Evolutionary conservation across 1,140 invertebrate genomes (phyloP).

Genomic region (Cyclina sinensis): DNA sequence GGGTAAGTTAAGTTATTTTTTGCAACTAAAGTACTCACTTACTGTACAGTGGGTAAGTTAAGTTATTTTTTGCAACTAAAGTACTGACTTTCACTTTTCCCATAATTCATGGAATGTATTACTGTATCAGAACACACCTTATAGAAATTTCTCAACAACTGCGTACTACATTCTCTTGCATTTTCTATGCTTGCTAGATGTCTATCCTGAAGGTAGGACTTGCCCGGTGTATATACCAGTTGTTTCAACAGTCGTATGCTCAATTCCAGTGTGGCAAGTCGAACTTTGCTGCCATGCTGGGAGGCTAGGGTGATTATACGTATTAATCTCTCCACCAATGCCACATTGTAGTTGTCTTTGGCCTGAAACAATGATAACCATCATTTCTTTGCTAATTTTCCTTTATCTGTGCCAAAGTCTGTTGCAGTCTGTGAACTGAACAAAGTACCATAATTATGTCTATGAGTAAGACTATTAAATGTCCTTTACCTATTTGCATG

Average conservation of each 20-base stretch:
- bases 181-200: slow-evolving; percentile 92
- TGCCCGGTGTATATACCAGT: slow-evolving; percentile 87
- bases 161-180: slow-evolving; percentile 94
- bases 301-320: slow-evolving; percentile 93
- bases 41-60: too few relatives aligned
- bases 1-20: too few relatives aligned
- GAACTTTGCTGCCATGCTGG: slow-evolving; percentile 91
- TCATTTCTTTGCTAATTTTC: too few relatives aligned
- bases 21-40: too few relatives aligned
- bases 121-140: slow-evolving; percentile 88
- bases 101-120: too few relatives aligned
- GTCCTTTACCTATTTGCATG: too few relatives aligned
- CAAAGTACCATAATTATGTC: too few relatives aligned
- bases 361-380: slow-evolving; percentile 68
- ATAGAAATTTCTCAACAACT: slow-evolving; percentile 96
- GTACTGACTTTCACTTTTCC: too few relatives aligned
- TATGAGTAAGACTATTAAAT: too few relatives aligned
- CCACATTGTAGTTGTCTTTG: slow-evolving; percentile 90
- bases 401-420: too few relatives aligned
- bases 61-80: too few relatives aligned
- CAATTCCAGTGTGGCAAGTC: slow-evolving; percentile 97
- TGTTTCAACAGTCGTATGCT: slow-evolving; percentile 92
- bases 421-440: too few relatives aligned
- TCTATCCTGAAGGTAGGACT: slow-evolving; percentile 89
- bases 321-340: slow-evolving; percentile 93